phyloP scores from a whole-genome alignment of 92 coral and sea anemone genomes.

The Umimayanthus kanabou region DNA sequence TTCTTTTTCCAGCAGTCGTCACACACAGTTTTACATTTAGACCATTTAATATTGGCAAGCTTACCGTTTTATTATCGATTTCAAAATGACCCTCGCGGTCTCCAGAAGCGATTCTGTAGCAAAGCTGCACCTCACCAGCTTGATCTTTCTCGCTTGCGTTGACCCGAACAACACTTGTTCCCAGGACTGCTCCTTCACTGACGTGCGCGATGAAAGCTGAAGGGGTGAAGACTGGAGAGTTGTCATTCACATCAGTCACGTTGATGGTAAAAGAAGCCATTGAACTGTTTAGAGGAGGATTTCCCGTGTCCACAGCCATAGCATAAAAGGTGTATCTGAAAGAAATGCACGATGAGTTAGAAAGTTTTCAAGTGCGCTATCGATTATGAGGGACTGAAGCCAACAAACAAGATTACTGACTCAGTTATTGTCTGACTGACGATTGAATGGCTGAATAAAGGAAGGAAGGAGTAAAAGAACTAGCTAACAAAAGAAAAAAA shows the following conservation, averaged over 20 bases:
- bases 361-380: neutral
- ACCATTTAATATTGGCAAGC: neutral
- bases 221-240: conserved; percentile 71
- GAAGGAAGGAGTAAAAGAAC: neutral
- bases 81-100: conserved; percentile 47
- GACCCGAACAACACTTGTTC: conserved; percentile 52
- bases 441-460: neutral
- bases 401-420: neutral
- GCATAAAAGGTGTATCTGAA: conserved; percentile 64
- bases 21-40: too few relatives aligned
- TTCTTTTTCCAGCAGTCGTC: neutral
- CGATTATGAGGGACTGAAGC: neutral
- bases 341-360: neutral
- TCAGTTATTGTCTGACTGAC: neutral
- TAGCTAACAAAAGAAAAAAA: neutral
- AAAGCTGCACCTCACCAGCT: conserved; percentile 49
- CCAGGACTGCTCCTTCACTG: conserved; percentile 51
- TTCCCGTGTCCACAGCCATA: conserved; percentile 65
- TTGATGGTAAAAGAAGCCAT: conserved; percentile 58
- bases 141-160: conserved; percentile 67
- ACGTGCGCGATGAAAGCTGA: conserved; percentile 58
- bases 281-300: conserved; percentile 68
- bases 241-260: conserved; percentile 70
- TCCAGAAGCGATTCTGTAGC: conserved; percentile 52
- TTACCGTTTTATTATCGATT: conserved; percentile 61